Base-by-base conservation (phyloP, 2,113 vertebrate genomes). In the Etheostoma cragini region DNA sequence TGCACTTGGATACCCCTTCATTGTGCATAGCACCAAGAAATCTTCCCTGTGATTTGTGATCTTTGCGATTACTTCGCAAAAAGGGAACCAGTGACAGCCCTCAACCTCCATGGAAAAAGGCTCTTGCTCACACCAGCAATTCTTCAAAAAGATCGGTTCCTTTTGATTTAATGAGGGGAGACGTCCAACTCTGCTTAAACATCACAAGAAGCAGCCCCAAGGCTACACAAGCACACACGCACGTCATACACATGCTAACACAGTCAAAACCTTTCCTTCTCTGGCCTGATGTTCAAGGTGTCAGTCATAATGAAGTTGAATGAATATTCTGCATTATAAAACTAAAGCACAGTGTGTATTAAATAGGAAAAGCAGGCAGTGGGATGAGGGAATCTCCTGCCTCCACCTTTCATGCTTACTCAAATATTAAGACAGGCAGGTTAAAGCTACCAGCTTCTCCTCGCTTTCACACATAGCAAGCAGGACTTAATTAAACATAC, bases 101-200 rank as follows among this genome's bases (percentile, higher is more conserved):
- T 54, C 12, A 19, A 10, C 30, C 52, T 54, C 47, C 21, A 38
- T 57, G n/a, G 2, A 54, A 38, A 65, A 63, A 35, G 30, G 56
- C 65, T 63, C 21, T 49, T 13, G 2, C 69, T 66, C 74, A 66
- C 58, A 82, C 21, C 50, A 81, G 74, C 47, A 75, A 72, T 67
- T 79, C 68, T 82, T 85, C 15, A 69, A 78, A 82, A 76, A 74
- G 61, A 72, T 76, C 60, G 11, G 42, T 76, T 72, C 52, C 69
- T 75, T 80, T 81, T 81, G 49, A 80, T 87, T 87, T 85, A 84
- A 89, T 82, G 67, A 84, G 42, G 42, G 60, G 47, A 89, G 47
- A 85, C 76, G 64, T 65, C 24, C 82, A 81, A 81, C 64, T 82
- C 66, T 81, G 50, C 49, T 86, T 81, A 76, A 77, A 73, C 81